Base-by-base conservation (phyloP, 2,888 invertebrate genomes). In the Athalia cordata region DNA sequence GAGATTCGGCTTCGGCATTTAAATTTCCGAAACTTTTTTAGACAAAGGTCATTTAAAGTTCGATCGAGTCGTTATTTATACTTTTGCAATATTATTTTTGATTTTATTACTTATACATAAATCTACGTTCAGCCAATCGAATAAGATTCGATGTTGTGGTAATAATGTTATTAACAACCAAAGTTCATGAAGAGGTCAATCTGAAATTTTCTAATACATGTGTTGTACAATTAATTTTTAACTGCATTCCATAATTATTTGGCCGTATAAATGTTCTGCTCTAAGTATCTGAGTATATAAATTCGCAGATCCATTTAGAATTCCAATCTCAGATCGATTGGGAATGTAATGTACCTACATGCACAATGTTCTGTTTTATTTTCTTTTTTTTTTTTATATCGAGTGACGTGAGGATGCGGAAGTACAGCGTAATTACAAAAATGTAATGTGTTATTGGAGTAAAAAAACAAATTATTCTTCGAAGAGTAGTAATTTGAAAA, bases 221-320 rank as follows among this genome's bases (percentile, higher is more conserved):
- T 5, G 6, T n/a, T 55, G 11, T 52, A n/a, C 55, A 55, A n/a
- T 7, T 55, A 3, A 9, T n/a, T 55, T 55, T 55, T n/a, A n/a
- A 55, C 29, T 29, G 29, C 29, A 29, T 29, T 29, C 29, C 29
- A 29, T 62, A 29, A 4, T 15, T 29, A 62, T 62, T 9, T 9
- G 4, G 65, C 13, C 57, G n/a, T 55, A 57, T 55, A 70, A 70
- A 70, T 45, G 70, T 70, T 70, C 43, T 70, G 29, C 55, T 43
- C 55, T n/a, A 29, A 13, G 57, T 70, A 68, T 50, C 6, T 3
- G 5, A 45, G n/a, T 8, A 64, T 45, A 13, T 64, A 64, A 64
- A 64, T 64, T 45, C 43, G 45, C 45, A 45, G 11, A 64, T 61
- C 61, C 29, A 8, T 29, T 9, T 61, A 4, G 29, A 29, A 4